phyloP scores from a whole-genome alignment of 1,140 invertebrate species.

The Copidosoma floridanum region DNA sequence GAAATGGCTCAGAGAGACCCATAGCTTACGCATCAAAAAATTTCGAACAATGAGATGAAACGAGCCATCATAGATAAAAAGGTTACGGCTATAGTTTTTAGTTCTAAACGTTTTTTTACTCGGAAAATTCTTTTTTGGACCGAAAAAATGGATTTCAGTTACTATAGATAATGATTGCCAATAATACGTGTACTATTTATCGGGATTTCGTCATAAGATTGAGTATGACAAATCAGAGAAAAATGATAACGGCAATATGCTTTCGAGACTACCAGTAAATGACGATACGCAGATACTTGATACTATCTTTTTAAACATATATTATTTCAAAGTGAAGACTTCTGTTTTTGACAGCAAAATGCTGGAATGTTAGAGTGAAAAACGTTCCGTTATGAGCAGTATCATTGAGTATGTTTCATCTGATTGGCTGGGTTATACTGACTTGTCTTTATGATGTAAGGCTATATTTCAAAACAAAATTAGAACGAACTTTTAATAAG shows the following conservation, averaged over 20 bases:
- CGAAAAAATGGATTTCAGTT: neutral
- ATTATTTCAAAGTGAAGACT: neutral
- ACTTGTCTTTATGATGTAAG: too few species aligned
- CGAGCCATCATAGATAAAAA: conserved; percentile 2
- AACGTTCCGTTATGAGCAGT: too few species aligned
- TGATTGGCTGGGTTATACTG: too few species aligned
- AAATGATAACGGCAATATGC: neutral
- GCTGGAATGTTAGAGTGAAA: neutral
- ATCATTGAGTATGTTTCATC: too few species aligned
- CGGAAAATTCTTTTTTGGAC: neutral
- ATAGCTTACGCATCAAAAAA: conserved; percentile 12
- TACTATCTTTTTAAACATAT: neutral
- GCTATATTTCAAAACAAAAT: too few species aligned
- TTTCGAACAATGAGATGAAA: neutral
- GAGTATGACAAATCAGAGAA: neutral
- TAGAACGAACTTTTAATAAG: too few species aligned
- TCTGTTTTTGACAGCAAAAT: neutral
- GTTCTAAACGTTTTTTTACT: neutral
- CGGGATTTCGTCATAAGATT: neutral
- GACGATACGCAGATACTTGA: neutral
- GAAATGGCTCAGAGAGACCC: neutral
- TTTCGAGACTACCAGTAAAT: conserved; percentile 3
- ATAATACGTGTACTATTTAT: conserved; percentile 1
- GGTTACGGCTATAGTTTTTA: neutral
- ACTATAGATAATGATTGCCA: neutral